Conservation (phyloP, 1,140 invertebrate species). For the fruit fly (Drosophila melanogaster) region Release_6_plus_ISO1_MT NT_037436.4:17393001-17393500, state of each 20-base stretch:
- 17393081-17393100: slow-evolving; percentile 66
- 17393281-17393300: slow-evolving; percentile 64
- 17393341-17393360: slow-evolving; percentile 57
- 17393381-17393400: slow-evolving; percentile 54
- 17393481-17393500: slow-evolving; percentile 1
- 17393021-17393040: slow-evolving; percentile 45
- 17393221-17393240: slow-evolving; percentile 64
- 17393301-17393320: slow-evolving; percentile 63
- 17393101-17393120: slow-evolving; percentile 65
- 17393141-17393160: slow-evolving; percentile 52
- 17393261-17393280: slow-evolving; percentile 41
- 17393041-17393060: slow-evolving; percentile 72
- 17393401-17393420: slow-evolving; percentile 53
- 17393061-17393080: slow-evolving; percentile 63
- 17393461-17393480: slow-evolving; percentile 15
- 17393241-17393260: slow-evolving; percentile 71
- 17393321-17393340: slow-evolving; percentile 60
- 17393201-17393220: slow-evolving; percentile 68
- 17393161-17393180: slow-evolving; percentile 52
- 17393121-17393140: slow-evolving; percentile 36
- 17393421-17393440: slow-evolving; percentile 74
- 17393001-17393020: neutral
- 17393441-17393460: slow-evolving; percentile 25
- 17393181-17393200: slow-evolving; percentile 32
- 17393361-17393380: slow-evolving; percentile 47